Conservation (phyloP, 2,888 invertebrate species). For the Drosophila eohydei region DNA sequence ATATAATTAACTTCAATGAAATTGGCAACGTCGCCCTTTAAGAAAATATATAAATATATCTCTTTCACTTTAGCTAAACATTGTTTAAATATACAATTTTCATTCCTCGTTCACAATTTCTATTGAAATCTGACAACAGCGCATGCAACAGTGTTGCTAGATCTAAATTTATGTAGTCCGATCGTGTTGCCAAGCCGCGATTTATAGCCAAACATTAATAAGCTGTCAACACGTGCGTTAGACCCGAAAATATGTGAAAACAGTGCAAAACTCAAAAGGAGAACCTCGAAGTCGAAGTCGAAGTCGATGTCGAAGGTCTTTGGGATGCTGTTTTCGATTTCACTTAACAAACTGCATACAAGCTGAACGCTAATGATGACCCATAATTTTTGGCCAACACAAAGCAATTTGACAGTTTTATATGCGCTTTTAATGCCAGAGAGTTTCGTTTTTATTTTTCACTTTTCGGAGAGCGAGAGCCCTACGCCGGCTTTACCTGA, state of each 20-base stretch:
- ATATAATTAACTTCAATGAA: neutral
- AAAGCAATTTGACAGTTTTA: constrained; percentile 84
- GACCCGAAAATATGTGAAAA: constrained; percentile 44
- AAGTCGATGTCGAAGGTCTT: constrained; percentile 11
- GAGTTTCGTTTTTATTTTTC: neutral
- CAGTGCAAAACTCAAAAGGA: neutral
- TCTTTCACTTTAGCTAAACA: neutral
- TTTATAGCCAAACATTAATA: constrained; percentile 83
- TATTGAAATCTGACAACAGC: constrained; percentile 10
- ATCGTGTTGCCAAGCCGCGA: constrained; percentile 35
- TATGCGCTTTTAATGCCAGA: constrained; percentile 77
- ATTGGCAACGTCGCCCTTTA: neutral
- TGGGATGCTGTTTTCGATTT: constrained; percentile 65
- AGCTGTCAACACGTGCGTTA: constrained; percentile 84
- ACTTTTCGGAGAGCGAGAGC: constrained; percentile 12
- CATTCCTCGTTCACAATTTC: neutral
- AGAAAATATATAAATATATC: neutral
- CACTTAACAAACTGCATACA: constrained; percentile 77
- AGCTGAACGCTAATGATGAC: constrained; percentile 79
- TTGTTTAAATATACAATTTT: neutral
- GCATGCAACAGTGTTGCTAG: constrained; percentile 51
- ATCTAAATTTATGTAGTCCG: constrained; percentile 9
- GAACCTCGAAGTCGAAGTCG: constrained; percentile 10
- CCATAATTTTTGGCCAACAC: constrained; percentile 80
- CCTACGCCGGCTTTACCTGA: constrained; percentile 9